Base-by-base conservation (phyloP, 2,888 invertebrate species). In the Brachyptera putata region DNA sequence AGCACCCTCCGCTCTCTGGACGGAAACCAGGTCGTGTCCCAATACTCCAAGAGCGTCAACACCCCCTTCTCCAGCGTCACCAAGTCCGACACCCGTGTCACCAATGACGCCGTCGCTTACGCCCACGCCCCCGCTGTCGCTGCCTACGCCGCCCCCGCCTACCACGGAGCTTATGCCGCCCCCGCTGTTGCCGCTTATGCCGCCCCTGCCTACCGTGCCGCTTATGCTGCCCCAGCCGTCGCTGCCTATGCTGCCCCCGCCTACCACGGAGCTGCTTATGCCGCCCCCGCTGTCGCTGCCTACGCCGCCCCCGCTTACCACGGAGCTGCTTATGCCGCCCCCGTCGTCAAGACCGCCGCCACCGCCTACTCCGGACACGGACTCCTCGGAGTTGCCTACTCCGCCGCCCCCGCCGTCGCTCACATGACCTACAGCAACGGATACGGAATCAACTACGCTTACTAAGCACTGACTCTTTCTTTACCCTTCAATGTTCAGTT, bases 21-120 rank as follows among this genome's bases (percentile, higher is more conserved):
- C 62, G 80, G 75, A 64, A 80, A 80, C 67, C 74, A 76, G 61
- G 77, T 78, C 41, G 77, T 83, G 2, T 81, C 83, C 58, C 76
- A 77, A 69, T 77, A 79, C 75, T 77, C 79, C 67, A 84, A 83
- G 72, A 79, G 80, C 57, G 79, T 81, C 26, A 80, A 82, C 68
- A 80, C 80, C 56, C 79, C 82, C 58, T 82, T 79, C 76, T 81
- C 82, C 65, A 81, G 79, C 69, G 79, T 82, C 30, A 79, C 80
- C 70, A 83, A 83, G 73, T 76, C 75, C 72, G 80, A 83, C 64
- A 80, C 80, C 55, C 78, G 81, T 65, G 74, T 80, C 72, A 79
- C 77, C 73, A 81, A 81, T 68, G 82, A 83, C 68, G 78, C 76
- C 66, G 69, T 70, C 63, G 68, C 73, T 55, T 70, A 78, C 58